These are phyloP conservation scores for Kradibia gibbosae DNA, from an alignment of 1,140 invertebrate species.

Conservation along the genomic window DNA sequence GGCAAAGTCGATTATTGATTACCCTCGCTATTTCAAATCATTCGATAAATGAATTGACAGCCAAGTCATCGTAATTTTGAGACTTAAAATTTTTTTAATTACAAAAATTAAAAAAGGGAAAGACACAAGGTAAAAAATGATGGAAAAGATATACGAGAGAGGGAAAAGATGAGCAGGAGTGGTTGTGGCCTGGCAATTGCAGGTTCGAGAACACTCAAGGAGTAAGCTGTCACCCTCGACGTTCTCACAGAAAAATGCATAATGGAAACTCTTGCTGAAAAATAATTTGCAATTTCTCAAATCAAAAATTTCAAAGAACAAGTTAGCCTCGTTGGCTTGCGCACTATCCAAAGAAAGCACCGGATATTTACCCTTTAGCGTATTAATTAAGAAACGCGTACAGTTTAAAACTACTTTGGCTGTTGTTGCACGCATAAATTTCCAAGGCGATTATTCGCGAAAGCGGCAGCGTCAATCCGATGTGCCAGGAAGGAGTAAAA, in stretches of 20 bases:
- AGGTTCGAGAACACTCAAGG: background rate
- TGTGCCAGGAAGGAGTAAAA: too few species aligned
- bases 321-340: too few species aligned
- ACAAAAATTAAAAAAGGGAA: background rate
- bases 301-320: background rate
- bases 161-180: background rate
- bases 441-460: too few species aligned
- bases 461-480: too few species aligned
- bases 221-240: background rate
- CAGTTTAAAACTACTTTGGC: too few species aligned
- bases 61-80: background rate
- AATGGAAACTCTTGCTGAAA: background rate
- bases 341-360: background rate
- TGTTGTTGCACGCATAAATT: too few species aligned
- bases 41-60: too few species aligned
- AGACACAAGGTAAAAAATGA: slow-evolving; percentile 3
- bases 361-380: too few species aligned
- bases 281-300: background rate
- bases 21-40: too few species aligned
- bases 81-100: background rate
- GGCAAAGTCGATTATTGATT: too few species aligned
- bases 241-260: background rate
- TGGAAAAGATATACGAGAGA: slow-evolving; percentile 1
- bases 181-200: background rate
- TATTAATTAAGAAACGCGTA: too few species aligned